Evolutionary conservation across 2,888 invertebrate species (phyloP), one percentile per base, ranked within the genome.

Genomic region (Drosophila falleni): DNA sequence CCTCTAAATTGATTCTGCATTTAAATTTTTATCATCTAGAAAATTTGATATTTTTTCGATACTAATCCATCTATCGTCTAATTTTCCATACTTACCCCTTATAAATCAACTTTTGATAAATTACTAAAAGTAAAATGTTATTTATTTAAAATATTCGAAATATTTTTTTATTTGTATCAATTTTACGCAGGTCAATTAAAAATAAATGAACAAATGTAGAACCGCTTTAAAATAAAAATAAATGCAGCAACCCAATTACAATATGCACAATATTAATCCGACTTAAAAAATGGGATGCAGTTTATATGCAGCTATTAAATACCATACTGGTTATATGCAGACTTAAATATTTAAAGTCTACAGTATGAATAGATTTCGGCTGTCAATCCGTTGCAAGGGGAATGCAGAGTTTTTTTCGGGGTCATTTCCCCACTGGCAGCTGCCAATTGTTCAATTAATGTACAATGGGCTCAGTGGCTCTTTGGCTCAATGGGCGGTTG

Each of bases 381-480:
- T 63, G 63, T 15, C 49, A 65, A 37, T 67, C 54, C 54, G 47
- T 37, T 50, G 59, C 46, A 33, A 55, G 62, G n/a, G 5, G 29
- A n/a, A 16, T 51, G 26, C 41, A 15, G 3, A 16, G 50, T 26
- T 49, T 56, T 56, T 71, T 71, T 80, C 11, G 39, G 68, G 44
- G 46, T 35, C 60, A 78, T 80, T 82, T 81, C 80, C 81, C 82
- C 49, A 78, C 70, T 72, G 85, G 71, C 84, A 84, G 84, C 81
- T 84, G 84, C 80, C 83, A 84, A 86, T 84, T 84, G 84, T 84
- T 84, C 86, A 84, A 84, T 86, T 84, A 84, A 78, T 85, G 79
- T 66, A 56, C 60, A 71, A 69, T 54, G 51, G 51, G 37, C 51
- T 59, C 72, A 50, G 71, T 51, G 67, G 77, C 65, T 72, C 61